Evolutionary conservation across 2,797 vertebrate genomes (phyloP), one percentile per base, ranked within the genome.

Genomic region (Ibycter americanus): DNA sequence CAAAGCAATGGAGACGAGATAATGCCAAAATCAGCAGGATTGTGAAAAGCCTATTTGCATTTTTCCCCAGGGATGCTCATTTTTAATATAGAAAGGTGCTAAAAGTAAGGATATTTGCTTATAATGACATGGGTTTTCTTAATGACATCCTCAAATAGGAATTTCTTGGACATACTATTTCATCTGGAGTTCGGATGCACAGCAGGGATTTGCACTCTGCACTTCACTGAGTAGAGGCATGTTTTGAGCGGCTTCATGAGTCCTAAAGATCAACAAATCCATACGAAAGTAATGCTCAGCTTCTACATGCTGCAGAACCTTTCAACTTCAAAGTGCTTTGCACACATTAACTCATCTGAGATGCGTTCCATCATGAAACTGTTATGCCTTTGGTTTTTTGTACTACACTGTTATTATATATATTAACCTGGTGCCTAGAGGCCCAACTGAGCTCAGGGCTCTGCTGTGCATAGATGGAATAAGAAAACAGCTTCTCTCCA

Each of bases 321-420:
- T 86, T 91, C 76, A 85, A 94, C 96, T 96, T 97, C 97, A 96
- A 96, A 96, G 95, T 76, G 54, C 31, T 78, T 83, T 72, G 72
- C 32, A n/a, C 93, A 87, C 81, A 94, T 96, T 89, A 97, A 92
- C 89, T 97, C 94, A 95, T 76, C 84, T 51, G 92, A 92, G 94
- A 95, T 91, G 90, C 36, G 23, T 94, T 96, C 87, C 0, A 0
- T 96, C 96, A 96, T 94, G 94, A 96, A 97, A 93, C 94, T 78
- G 95, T 96, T 96, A 93, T 82, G 86, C 62, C 58, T 96, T 96
- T 94, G 86, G 3, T 83, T 93, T 92, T 87, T 86, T 76, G 54
- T 81, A 83, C 87, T 90, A 70, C 2, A 0, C 84, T 85, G 44
- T 95, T 93, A 96, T 95, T 96, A 96, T 47, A 91, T 18, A 66